Evolutionary conservation across 2,113 vertebrate genomes (phyloP).

Genomic region (Zosterops lateralis): DNA sequence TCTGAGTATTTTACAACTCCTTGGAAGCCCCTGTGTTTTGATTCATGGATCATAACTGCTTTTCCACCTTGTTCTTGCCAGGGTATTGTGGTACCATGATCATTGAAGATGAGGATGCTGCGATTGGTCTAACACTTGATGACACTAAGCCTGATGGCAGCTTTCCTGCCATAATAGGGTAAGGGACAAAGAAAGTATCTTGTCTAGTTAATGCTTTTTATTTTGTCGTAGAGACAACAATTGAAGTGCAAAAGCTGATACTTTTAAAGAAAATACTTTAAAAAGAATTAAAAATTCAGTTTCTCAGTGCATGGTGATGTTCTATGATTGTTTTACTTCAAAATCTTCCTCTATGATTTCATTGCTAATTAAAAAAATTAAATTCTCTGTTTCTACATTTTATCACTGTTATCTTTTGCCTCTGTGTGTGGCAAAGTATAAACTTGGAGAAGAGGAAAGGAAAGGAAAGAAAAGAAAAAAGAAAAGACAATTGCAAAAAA

Average conservation of each 20-base stretch:
- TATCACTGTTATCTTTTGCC: background rate
- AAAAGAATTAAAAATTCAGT: background rate
- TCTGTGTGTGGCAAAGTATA: background rate
- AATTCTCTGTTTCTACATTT: background rate
- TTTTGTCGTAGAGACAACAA: background rate
- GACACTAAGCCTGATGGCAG: constrained; percentile 93
- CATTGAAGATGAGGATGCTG: constrained; percentile 91
- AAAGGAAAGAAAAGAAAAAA: background rate
- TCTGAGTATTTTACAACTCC: background rate
- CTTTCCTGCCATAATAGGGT: constrained; percentile 93
- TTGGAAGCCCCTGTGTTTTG: background rate
- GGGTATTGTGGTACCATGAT: constrained; percentile 94
- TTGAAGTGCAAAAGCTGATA: background rate
- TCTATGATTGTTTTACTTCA: background rate
- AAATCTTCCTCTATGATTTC: background rate
- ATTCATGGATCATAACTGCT: background rate
- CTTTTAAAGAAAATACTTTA: background rate
- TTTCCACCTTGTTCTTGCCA: constrained; percentile 41
- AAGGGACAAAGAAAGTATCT: constrained; percentile 28
- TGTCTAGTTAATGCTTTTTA: background rate
- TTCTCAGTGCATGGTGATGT: background rate
- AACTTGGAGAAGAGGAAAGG: background rate
- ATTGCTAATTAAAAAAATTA: background rate
- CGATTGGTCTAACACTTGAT: constrained; percentile 89
- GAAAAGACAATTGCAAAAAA: background rate